Evolutionary conservation across 2,113 vertebrate species (phyloP).

Genomic region (Callipepla squamata): DNA sequence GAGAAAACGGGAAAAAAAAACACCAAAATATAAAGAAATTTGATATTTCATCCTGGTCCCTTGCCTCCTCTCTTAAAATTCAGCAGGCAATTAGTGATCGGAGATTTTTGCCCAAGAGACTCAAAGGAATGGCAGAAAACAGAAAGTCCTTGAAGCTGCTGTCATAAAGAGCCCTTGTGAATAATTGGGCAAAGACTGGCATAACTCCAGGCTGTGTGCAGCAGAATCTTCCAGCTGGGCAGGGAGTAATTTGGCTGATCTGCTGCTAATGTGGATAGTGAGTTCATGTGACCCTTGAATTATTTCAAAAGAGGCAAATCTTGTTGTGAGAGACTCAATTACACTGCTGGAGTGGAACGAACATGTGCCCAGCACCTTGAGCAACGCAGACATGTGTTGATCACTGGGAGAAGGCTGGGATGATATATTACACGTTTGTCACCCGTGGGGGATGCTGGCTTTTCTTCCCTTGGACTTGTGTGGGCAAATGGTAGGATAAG

Average conservation of each 20-base stretch:
- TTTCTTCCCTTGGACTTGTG: neutral
- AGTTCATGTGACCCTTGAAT: neutral
- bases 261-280: neutral
- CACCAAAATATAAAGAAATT: constrained; percentile 16
- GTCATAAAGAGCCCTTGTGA: neutral
- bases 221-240: neutral
- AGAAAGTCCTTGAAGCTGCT: neutral
- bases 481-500: neutral
- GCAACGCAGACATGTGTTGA: neutral
- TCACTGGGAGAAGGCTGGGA: neutral
- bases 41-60: neutral
- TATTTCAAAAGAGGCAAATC: neutral
- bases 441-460: neutral
- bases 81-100: neutral
- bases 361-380: accelerated
- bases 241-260: neutral
- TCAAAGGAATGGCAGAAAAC: constrained; percentile 8
- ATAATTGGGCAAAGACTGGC: neutral
- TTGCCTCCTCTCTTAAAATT: constrained; percentile 9
- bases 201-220: neutral
- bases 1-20: neutral
- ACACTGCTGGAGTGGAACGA: neutral
- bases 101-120: neutral
- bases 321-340: neutral
- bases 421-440: neutral